These are phyloP conservation scores for Aphodius granarius DNA, from an alignment of 2,888 invertebrate species.

Conservation along the genomic window DNA sequence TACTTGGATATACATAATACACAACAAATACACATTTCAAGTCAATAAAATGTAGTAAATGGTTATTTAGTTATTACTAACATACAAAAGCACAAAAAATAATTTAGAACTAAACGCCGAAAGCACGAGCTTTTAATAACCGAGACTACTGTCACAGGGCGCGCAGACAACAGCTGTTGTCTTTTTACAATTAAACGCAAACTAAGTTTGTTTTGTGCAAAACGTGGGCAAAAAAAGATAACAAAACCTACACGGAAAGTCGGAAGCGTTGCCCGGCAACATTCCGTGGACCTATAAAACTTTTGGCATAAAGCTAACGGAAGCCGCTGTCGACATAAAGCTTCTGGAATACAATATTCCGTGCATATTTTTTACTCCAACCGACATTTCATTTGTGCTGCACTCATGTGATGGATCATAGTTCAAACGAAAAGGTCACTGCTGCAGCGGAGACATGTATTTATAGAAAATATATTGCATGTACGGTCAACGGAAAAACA, in stretches of 20 bases:
- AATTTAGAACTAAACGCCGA: not conserved
- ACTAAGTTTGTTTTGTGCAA: conserved; percentile 12
- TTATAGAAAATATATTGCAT: too few relatives aligned
- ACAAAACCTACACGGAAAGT: not conserved
- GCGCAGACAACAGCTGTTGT: conserved; percentile 7
- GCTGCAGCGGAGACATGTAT: not conserved
- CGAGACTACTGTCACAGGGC: not conserved
- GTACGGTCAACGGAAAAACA: too few relatives aligned
- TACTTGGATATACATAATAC: too few relatives aligned
- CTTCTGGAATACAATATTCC: not conserved
- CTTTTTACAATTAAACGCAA: conserved; percentile 12
- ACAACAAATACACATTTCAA: too few relatives aligned
- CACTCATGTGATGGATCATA: not conserved
- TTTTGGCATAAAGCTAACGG: not conserved
- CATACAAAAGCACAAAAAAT: not conserved
- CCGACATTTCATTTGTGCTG: not conserved
- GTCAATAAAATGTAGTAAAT: too few relatives aligned
- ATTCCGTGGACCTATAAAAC: not conserved
- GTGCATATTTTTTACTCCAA: not conserved
- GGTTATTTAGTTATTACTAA: too few relatives aligned
- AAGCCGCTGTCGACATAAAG: not conserved
- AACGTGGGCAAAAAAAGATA: conserved; percentile 2
- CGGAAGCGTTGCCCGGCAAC: not conserved
- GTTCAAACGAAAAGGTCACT: not conserved
- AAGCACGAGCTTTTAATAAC: not conserved